phyloP scores from a whole-genome alignment of 2,888 invertebrate genomes.

The Troides oblongomaculatus region DNA sequence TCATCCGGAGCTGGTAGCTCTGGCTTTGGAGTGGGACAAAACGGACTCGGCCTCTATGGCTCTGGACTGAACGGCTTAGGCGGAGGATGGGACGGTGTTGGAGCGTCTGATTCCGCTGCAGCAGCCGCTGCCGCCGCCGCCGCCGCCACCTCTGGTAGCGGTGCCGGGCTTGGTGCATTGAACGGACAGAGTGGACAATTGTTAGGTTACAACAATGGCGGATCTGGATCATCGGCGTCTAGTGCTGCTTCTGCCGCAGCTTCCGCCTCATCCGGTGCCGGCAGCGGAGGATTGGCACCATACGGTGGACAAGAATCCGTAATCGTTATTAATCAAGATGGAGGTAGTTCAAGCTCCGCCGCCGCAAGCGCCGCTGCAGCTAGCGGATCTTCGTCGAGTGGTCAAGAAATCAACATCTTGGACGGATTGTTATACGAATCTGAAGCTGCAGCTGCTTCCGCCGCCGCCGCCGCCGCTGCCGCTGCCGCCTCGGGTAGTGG shows the following conservation, averaged over 20 bases:
- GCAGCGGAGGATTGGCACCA: neutral
- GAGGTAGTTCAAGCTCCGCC: neutral
- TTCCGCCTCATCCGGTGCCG: neutral
- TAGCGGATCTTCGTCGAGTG: too few relatives aligned
- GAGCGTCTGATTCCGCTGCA: neutral
- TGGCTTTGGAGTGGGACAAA: neutral
- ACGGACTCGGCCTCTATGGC: neutral
- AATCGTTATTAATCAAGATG: neutral
- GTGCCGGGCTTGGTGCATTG: neutral
- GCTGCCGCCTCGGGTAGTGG: too few relatives aligned
- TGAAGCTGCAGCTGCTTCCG: too few relatives aligned
- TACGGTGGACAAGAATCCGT: neutral
- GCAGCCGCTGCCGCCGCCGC: conserved; percentile 4
- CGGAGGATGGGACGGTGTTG: neutral
- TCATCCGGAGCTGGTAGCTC: neutral
- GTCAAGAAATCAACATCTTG: too few relatives aligned
- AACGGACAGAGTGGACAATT: neutral
- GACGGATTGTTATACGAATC: too few relatives aligned
- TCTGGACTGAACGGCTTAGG: neutral
- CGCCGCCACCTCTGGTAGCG: neutral
- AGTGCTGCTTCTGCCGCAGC: conserved; percentile 14
- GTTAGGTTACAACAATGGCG: neutral
- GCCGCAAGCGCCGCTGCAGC: too few relatives aligned
- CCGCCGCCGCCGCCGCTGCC: too few relatives aligned
- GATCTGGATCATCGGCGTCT: too few relatives aligned